Percentiles rank a stretch among this genome's conserved stretches.
Evolutionary conservation across 2,888 invertebrate genomes (phyloP).

Genomic region (Eristalinus sepulchralis): DNA sequence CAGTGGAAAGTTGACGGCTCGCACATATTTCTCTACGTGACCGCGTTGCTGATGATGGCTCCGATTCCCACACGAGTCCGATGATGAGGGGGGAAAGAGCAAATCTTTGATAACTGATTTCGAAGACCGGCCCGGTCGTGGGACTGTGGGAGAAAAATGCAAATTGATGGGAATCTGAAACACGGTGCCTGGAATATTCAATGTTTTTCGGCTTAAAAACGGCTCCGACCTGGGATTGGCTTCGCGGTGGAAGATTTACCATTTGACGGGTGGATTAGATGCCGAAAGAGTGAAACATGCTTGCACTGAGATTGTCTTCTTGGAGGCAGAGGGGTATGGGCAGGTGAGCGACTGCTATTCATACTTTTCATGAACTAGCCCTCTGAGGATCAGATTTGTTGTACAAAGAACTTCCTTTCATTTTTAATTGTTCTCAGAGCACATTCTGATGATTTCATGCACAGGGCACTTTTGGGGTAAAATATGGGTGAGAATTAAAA

Average conservation of each 20-base stretch:
- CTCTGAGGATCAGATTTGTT: too few relatives aligned
- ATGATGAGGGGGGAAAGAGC: neutral
- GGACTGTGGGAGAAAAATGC: neutral
- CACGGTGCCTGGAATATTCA: constrained; percentile 47
- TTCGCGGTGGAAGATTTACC: neutral
- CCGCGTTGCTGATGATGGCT: constrained; percentile 55
- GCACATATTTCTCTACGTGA: constrained; percentile 67
- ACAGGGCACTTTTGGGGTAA: too few relatives aligned
- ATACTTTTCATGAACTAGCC: too few relatives aligned
- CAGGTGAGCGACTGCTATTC: too few relatives aligned
- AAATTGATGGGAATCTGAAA: constrained; percentile 27
- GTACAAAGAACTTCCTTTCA: too few relatives aligned
- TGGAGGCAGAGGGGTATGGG: neutral
- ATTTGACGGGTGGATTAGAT: neutral
- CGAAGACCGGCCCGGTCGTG: neutral
- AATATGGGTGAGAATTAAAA: too few relatives aligned
- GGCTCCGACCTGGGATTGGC: neutral
- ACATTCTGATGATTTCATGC: too few relatives aligned
- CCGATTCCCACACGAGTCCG: constrained; percentile 12
- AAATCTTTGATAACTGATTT: constrained; percentile 59
- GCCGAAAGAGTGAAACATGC: neutral
- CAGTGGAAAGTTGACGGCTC: constrained; percentile 67
- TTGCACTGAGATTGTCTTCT: neutral
- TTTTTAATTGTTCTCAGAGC: too few relatives aligned
- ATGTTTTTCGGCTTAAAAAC: constrained; percentile 30